Percentiles rank a stretch among this genome's conserved stretches.
phyloP scores from a whole-genome alignment of 2,113 vertebrate genomes.

The Scomber scombrus region DNA sequence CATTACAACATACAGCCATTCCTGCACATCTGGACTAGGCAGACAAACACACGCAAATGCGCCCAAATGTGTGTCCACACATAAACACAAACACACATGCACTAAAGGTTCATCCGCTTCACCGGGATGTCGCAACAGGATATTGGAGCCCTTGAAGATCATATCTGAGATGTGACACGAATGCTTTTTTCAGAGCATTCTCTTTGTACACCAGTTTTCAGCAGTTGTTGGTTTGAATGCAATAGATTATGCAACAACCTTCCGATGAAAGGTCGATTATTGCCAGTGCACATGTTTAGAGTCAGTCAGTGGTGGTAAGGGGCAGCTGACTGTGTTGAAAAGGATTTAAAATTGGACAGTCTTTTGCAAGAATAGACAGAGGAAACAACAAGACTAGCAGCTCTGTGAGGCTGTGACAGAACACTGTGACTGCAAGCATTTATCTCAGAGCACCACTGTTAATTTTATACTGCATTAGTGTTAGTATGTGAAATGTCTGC shows the following conservation, averaged over 20 bases:
- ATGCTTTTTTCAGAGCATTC: conserved; percentile 24
- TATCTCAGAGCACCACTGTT: too few species aligned
- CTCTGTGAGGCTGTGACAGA: neutral
- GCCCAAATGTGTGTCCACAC: conserved; percentile 49
- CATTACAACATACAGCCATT: conserved; percentile 67
- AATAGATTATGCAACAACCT: conserved; percentile 7
- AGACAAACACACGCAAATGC: conserved; percentile 60
- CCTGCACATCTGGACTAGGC: conserved; percentile 77
- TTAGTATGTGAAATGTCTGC: too few species aligned
- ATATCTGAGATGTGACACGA: conserved; percentile 43
- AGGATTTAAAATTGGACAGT: conserved; percentile 34
- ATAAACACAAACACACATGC: neutral
- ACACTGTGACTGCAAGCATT: too few species aligned
- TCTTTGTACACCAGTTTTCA: conserved; percentile 21
- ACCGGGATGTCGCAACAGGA: conserved; percentile 70
- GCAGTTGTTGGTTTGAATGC: conserved; percentile 29
- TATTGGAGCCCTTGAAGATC: conserved; percentile 62
- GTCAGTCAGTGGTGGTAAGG: neutral
- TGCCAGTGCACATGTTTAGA: neutral
- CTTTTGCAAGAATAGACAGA: conserved; percentile 26
- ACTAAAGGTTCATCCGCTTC: conserved; percentile 2
- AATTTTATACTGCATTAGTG: too few species aligned
- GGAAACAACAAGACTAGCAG: neutral
- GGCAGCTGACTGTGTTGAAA: conserved; percentile 25
- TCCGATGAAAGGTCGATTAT: conserved; percentile 23